Base-by-base conservation (phyloP, 2,113 vertebrate species). In the Lepidothrix coronata region DNA sequence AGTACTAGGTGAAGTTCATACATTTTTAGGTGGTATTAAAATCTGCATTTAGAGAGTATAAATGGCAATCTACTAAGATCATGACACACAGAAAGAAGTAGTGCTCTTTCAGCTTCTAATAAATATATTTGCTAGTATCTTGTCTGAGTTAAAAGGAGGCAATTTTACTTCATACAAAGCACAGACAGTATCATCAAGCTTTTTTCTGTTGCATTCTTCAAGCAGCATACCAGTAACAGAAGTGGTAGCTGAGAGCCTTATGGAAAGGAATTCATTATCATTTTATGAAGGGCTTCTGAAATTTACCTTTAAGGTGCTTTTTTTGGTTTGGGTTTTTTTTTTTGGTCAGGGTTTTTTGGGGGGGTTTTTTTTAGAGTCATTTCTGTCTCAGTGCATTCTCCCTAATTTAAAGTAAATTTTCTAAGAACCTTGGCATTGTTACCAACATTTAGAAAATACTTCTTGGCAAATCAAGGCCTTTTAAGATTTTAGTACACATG, bases 121-220 rank as follows among this genome's bases (percentile, higher is more conserved):
- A 89, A 96, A 62, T 89, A 55, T 78, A 89, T 84, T 95, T 96
- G 27, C 77, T 92, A 70, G 58, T 84, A 35, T 91, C 67, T 96
- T 93, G 46, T 93, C 79, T 68, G 43, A 95, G 71, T 92, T 92
- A 96, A 82, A 81, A 86, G 75, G 27, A 95, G 54, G 44, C 35
- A 88, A 39, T 95, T 93, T 70, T 94, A 81, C 80, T 96, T 96
- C 61, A 49, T 62, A 39, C 39, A 94, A 71, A 93, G 67, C 27
- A 18, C 5, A 90, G 25, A 52, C 48, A 86, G 48, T 72, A 78
- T 10, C 62, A 17, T 93, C 59, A 70, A n/a, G 24, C 6, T 11
- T 61, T 37, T 71, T 87, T 78, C 33, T 71, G 14, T 62, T 68
- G 31, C 25, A 68, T 88, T 91, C 22, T 79, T 9, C 35, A 51